A percentile compares a stretch with the other conserved stretches of the same genome.
These are phyloP conservation scores for Heloderma charlesbogerti DNA, from an alignment of 2,113 vertebrate species.

Conservation along the genomic window DNA sequence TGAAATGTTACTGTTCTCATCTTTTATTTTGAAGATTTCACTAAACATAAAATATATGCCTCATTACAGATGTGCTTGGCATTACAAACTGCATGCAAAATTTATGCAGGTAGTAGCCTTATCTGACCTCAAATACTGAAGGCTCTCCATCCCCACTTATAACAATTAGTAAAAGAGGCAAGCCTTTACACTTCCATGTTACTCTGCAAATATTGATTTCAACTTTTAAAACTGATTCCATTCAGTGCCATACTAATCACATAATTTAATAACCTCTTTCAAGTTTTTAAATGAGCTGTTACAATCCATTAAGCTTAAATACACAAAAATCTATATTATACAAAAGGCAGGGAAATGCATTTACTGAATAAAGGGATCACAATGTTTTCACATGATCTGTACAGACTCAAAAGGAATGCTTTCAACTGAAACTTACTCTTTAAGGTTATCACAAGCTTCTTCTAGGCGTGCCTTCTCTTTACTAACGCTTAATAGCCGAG, in stretches of 20 bases:
- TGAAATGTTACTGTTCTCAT: slow-evolving; percentile 91
- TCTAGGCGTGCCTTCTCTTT: slow-evolving; percentile 96
- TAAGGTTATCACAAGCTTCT: slow-evolving; percentile 95
- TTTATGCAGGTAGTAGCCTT: background rate
- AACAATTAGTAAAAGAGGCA: background rate
- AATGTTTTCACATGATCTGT: background rate
- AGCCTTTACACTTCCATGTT: background rate
- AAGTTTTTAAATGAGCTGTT: background rate
- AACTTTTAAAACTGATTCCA: background rate
- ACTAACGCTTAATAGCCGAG: slow-evolving; percentile 90
- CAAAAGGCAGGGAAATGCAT: background rate
- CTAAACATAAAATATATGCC: slow-evolving; percentile 76
- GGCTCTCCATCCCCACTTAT: background rate
- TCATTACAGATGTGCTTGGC: background rate
- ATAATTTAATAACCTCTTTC: background rate
- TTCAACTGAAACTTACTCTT: slow-evolving; percentile 89
- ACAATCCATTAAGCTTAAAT: background rate
- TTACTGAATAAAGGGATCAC: background rate
- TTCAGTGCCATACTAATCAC: background rate
- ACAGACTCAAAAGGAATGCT: background rate
- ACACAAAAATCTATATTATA: background rate
- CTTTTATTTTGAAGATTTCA: slow-evolving; percentile 91
- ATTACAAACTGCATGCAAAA: slow-evolving; percentile 17
- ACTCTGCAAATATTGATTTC: background rate
- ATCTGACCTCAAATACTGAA: background rate